phyloP scores from a whole-genome alignment of 2,113 vertebrate genomes.

The Antechinus flavipes region DNA sequence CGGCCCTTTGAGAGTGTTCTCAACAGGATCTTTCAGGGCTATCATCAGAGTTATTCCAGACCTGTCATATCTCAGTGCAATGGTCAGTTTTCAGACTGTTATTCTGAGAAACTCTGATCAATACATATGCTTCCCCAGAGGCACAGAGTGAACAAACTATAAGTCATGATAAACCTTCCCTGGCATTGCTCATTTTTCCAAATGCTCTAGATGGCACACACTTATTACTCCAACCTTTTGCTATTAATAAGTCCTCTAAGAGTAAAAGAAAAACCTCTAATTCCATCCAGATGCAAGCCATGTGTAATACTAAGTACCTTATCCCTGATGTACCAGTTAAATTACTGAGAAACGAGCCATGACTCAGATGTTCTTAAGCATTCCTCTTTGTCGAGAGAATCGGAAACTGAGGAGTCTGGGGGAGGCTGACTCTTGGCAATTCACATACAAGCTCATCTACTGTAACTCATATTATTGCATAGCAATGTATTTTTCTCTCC shows the following conservation, averaged over 20 bases:
- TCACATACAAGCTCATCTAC: not conserved
- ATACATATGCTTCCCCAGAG: slow-evolving; percentile 61
- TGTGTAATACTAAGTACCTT: slow-evolving; percentile 9
- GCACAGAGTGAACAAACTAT: slow-evolving; percentile 43
- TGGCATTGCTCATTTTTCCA: slow-evolving; percentile 56
- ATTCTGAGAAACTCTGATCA: slow-evolving; percentile 52
- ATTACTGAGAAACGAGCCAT: not conserved
- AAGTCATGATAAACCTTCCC: slow-evolving; percentile 31
- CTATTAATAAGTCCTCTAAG: slow-evolving; percentile 63
- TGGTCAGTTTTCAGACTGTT: slow-evolving; percentile 41
- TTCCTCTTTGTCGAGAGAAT: not conserved
- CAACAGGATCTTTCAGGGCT: not conserved
- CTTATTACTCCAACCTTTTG: slow-evolving; percentile 22
- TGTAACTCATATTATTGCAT: not conserved
- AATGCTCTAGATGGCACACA: slow-evolving; percentile 20
- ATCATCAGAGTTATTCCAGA: slow-evolving; percentile 28
- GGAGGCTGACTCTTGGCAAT: not conserved
- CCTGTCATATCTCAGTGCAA: not conserved
- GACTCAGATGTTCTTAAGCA: not conserved
- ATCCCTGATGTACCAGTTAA: not conserved
- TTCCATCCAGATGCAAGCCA: slow-evolving; percentile 58
- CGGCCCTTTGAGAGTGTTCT: not conserved
- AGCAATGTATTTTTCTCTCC: not conserved
- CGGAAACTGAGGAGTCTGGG: not conserved
- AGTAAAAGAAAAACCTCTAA: slow-evolving; percentile 44